These are phyloP conservation scores for Netelia virgata DNA, from an alignment of 2,888 invertebrate species.

Conservation along the genomic window DNA sequence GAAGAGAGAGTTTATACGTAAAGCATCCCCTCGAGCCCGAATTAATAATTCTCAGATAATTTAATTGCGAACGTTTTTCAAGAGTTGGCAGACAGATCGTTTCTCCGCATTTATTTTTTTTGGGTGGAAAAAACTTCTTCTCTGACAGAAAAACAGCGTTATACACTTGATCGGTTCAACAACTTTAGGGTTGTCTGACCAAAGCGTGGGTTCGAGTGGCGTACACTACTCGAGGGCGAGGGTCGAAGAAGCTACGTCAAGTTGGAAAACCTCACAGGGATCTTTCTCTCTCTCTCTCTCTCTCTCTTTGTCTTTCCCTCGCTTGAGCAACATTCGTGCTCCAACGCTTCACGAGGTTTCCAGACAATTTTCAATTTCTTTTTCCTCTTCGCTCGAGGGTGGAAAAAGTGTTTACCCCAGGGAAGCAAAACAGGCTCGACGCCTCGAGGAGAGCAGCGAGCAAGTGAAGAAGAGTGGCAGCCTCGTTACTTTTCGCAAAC, in stretches of 20 bases:
- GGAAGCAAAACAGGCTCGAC: neutral
- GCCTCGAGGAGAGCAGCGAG: neutral
- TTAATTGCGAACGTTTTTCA: slow-evolving; percentile 12
- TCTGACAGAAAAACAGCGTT: neutral
- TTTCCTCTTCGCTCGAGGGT: neutral
- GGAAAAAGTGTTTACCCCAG: slow-evolving; percentile 23
- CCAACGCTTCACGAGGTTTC: neutral
- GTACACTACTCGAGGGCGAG: neutral
- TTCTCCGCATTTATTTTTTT: neutral
- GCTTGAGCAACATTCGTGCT: neutral
- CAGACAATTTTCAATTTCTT: neutral
- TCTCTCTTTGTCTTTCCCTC: neutral
- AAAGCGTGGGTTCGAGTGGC: neutral
- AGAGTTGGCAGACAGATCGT: neutral
- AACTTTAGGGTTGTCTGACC: slow-evolving; percentile 4
- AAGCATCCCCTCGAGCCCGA: slow-evolving; percentile 1
- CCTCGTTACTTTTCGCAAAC: slow-evolving; percentile 20
- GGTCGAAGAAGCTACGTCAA: neutral
- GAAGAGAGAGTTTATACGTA: too few species aligned
- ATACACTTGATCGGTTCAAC: slow-evolving; percentile 30
- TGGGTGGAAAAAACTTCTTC: neutral
- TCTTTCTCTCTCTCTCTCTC: neutral
- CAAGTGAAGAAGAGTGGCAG: neutral
- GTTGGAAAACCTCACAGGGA: neutral
- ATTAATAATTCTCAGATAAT: slow-evolving; percentile 12